Base-by-base conservation (phyloP, 1,140 invertebrate genomes). In the Drosophila simulans region DNA sequence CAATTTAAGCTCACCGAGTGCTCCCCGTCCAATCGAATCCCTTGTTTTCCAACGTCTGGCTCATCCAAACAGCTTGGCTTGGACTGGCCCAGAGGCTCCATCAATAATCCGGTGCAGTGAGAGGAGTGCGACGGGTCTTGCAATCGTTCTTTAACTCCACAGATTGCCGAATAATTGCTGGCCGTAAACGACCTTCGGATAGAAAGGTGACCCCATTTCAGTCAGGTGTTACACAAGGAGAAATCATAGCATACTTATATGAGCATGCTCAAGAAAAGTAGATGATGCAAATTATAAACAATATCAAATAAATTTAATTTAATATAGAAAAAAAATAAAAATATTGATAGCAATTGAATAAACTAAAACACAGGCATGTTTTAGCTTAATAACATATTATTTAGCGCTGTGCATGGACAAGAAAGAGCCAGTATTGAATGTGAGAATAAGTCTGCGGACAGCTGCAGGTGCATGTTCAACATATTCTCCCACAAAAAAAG, bases 41-140 rank as follows among this genome's bases (percentile, higher is more conserved):
- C 51, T 69, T 63, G 45, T 58, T 27, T 52, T 76, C 31, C 49
- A 8, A 20, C 37, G 37, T 27, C 55, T 31, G 62, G 25, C 46
- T 49, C 46, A 49, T 51, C 48, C 48, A 27, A 51, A n/a, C 31
- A 3, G 48, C 48, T 31, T 34, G 58, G 45, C 25, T 20, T 35
- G 27, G 43, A 64, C 37, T 39, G 59, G 60, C 64, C 48, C 40
- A 68, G 42, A 54, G 65, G 48, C 60, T 62, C 69, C 48, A 71
- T 60, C 77, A 70, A 79, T 70, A 64, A 60, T 54, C 25, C 31
- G 20, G 46, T 8, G 3, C 58, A 70, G 22, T 75, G 64, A 37
- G 15, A 25, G 22, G 39, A 25, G 31, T 35, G 10, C n/a, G 10
- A 8, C 15, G 12, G 12, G 4, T 10, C 22, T 37, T 48, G 17